Evolutionary conservation across 2,113 vertebrate species (phyloP).

Genomic region (Odocoileus hemionus): DNA sequence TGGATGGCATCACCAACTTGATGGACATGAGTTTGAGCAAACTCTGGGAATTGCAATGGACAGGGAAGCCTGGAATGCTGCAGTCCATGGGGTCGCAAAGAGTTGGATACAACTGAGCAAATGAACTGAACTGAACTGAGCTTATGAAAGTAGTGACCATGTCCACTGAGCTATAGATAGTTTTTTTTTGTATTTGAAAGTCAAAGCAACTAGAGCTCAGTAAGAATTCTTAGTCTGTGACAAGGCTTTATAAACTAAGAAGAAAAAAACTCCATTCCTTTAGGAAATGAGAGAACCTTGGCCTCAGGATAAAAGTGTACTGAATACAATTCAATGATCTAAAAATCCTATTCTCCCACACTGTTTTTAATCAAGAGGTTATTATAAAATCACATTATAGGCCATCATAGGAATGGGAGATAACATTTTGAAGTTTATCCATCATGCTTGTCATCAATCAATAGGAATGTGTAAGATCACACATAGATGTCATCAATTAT

Average conservation of each 20-base stretch:
- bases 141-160: neutral
- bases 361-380: slow-evolving; percentile 7
- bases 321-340: slow-evolving; percentile 23
- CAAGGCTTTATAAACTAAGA: neutral
- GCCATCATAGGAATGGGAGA: neutral
- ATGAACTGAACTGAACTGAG: neutral
- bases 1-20: neutral
- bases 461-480: neutral
- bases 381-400: slow-evolving; percentile 24
- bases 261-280: neutral
- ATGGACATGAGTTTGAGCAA: neutral
- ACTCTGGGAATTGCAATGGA: neutral
- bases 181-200: neutral
- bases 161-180: neutral
- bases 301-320: neutral
- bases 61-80: neutral
- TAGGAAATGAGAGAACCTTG: neutral
- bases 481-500: neutral
- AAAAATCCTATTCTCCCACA: neutral
- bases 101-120: neutral
- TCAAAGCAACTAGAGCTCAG: neutral
- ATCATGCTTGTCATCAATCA: neutral
- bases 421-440: slow-evolving; percentile 1
- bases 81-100: neutral
- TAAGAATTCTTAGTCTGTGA: neutral